These are phyloP conservation scores for Saxidomus purpurata DNA, from an alignment of 1,140 invertebrate genomes.

Conservation along the genomic window DNA sequence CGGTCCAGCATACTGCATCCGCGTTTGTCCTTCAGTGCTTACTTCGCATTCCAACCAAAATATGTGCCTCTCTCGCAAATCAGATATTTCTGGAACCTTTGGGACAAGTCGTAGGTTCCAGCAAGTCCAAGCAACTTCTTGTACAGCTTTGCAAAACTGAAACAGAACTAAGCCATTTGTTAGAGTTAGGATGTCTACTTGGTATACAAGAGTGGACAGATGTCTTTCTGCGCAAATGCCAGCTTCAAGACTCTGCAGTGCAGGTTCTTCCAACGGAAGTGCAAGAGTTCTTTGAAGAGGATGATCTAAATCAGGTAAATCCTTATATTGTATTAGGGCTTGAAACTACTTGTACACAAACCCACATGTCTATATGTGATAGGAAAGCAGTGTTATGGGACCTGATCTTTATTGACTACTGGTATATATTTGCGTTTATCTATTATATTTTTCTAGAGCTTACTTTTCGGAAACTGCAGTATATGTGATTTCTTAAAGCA, in stretches of 20 bases:
- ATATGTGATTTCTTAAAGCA: too few species aligned
- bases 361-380: too few species aligned
- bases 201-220: slow-evolving; percentile 82
- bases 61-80: slow-evolving; percentile 79
- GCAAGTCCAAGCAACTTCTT: slow-evolving; percentile 80
- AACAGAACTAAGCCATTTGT: slow-evolving; percentile 67
- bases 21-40: slow-evolving; percentile 82
- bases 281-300: slow-evolving; percentile 29
- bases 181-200: slow-evolving; percentile 80
- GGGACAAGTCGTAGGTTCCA: slow-evolving; percentile 82
- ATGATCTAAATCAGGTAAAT: slow-evolving; percentile 54
- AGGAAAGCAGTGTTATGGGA: not conserved
- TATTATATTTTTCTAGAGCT: too few species aligned
- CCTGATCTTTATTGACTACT: not conserved
- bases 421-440: too few species aligned
- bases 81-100: slow-evolving; percentile 85
- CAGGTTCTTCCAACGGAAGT: slow-evolving; percentile 69
- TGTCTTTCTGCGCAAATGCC: slow-evolving; percentile 71
- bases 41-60: slow-evolving; percentile 76
- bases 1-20: slow-evolving; percentile 65
- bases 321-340: too few species aligned
- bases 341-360: too few species aligned
- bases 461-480: too few species aligned
- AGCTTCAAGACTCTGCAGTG: slow-evolving; percentile 56
- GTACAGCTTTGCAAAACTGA: slow-evolving; percentile 70